Evolutionary conservation across 2,113 vertebrate species (phyloP), one percentile per base, ranked within the genome.

Genomic region (Ondatra zibethicus): DNA sequence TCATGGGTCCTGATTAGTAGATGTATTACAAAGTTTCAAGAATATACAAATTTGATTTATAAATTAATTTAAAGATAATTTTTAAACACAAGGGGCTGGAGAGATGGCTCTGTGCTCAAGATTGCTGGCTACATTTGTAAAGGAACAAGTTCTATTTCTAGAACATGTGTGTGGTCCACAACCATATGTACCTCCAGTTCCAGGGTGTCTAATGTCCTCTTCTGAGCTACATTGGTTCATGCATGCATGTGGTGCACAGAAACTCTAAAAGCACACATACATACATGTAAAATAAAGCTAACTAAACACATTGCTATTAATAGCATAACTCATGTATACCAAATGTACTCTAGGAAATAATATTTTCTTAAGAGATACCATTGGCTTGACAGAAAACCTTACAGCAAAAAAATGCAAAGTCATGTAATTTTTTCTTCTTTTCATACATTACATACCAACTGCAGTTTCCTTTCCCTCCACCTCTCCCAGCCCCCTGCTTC

Each of bases 41-140:
- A 98, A 97, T 52, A 91, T 97, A 81, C 7, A 58, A 14, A 97
- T 98, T 95, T 98, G 84, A 98, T 97, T 98, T 98, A 89, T 92
- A 97, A 97, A 97, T 97, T 2, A 3, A 50, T 97, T 95, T 17
- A 47, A 82, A 76, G 61, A 63, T 68, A 66, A 25, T 9, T 75
- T 29, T n/a, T 81, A 9, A 52, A n/a, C 0, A 2, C 7, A 7
- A 55, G 17, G 29, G 17, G 0, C 50, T 80, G 76, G 29, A 14
- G 8, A 78, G 1, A 50, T 33, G 29, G 1, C 7, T 78, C 31
- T 4, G 0, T 36, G 77, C 7, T 52, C 3, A 81, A 58, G 33
- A 55, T 80, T 36, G 55, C 17, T 25, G 47, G 7, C 50, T 81
- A n/a, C 19, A 55, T 25, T 52, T 36, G 29, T n/a, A 58, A 21